phyloP scores from a whole-genome alignment of 2,113 vertebrate genomes.

The Herpailurus yagouaroundi region DNA sequence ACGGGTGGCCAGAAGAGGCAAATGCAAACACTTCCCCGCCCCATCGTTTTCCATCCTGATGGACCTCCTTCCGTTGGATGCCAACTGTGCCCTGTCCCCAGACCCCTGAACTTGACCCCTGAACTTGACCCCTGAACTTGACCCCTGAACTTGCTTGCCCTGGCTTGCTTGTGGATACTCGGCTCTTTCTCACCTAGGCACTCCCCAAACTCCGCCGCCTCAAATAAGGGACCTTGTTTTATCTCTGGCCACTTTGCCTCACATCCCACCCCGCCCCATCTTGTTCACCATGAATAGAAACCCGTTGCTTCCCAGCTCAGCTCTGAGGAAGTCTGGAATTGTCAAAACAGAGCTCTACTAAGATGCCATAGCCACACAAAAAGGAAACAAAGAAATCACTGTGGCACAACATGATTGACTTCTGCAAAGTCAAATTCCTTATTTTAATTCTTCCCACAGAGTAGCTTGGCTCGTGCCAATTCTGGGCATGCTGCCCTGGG shows the following conservation, averaged over 20 bases:
- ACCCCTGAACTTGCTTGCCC: neutral
- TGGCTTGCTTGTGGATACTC: neutral
- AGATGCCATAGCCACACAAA: neutral
- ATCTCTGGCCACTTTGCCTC: neutral
- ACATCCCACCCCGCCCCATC: neutral
- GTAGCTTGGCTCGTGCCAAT: neutral
- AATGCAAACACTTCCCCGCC: neutral
- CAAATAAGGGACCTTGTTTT: neutral
- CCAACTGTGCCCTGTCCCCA: neutral
- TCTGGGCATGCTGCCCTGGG: neutral
- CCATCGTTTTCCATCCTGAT: neutral
- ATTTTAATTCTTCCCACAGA: neutral
- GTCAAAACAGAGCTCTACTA: neutral
- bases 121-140: neutral
- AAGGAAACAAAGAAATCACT: constrained; percentile 39
- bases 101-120: neutral
- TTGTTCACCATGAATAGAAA: neutral
- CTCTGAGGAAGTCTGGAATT: neutral
- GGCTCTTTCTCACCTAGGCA: neutral
- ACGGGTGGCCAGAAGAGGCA: neutral
- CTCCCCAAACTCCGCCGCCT: neutral
- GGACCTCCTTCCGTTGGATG: neutral
- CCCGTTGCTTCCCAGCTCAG: neutral
- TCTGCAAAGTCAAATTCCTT: neutral
- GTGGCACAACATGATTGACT: neutral